Percentiles rank a stretch among this genome's conserved stretches.
Evolutionary conservation across 2,888 invertebrate species (phyloP).

Genomic region (Eucera pruinosa): DNA sequence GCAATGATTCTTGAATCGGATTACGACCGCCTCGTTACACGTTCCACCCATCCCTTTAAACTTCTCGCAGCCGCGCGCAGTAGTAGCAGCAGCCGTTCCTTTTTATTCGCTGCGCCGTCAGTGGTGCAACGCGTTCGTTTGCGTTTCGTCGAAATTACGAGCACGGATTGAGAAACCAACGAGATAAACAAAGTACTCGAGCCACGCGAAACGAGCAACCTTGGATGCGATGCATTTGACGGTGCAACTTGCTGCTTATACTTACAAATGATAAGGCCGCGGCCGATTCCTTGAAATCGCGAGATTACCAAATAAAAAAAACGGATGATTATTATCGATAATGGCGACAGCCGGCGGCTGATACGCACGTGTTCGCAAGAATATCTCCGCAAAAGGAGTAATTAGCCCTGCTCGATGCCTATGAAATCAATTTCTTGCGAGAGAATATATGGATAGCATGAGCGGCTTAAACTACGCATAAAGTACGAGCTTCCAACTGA

Average conservation of each 20-base stretch:
- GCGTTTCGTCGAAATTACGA: background rate
- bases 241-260: conserved; percentile 10
- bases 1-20: conserved; percentile 27
- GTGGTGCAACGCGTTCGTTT: background rate
- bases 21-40: conserved; percentile 5
- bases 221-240: conserved; percentile 8
- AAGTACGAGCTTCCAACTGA: background rate
- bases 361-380: background rate
- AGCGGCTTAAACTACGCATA: background rate
- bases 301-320: background rate
- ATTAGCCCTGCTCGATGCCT: background rate
- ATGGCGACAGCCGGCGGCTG: background rate
- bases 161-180: background rate
- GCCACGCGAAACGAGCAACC: conserved; percentile 14
- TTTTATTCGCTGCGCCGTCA: background rate
- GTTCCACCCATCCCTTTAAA: background rate
- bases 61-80: no score
- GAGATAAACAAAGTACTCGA: conserved; percentile 2
- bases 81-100: background rate
- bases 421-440: conserved; percentile 3
- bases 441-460: no score
- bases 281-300: background rate
- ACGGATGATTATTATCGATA: background rate
- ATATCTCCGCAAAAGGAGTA: background rate
- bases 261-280: conserved; percentile 21